These are phyloP conservation scores for Mesocricetus auratus DNA, from an alignment of 2,113 vertebrate genomes.

Conservation along the genomic window DNA sequence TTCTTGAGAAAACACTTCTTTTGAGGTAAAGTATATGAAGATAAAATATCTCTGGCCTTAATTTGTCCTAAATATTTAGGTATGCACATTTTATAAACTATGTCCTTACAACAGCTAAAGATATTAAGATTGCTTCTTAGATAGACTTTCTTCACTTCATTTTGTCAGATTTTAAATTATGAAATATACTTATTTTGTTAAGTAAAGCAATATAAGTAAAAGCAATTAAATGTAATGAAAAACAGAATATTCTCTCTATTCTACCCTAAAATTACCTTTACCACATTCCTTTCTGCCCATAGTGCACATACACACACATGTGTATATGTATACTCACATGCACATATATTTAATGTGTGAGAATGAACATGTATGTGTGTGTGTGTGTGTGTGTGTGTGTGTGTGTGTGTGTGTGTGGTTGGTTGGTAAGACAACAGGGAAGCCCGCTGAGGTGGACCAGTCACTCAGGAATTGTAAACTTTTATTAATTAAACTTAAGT, in stretches of 20 bases:
- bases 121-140: conserved; percentile 27
- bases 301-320: background rate
- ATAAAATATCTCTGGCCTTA: background rate
- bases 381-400: background rate
- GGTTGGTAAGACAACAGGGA: background rate
- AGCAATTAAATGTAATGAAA: background rate
- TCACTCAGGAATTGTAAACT: conserved; percentile 34
- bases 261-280: conserved; percentile 1
- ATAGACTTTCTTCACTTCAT: conserved; percentile 20
- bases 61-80: conserved; percentile 39
- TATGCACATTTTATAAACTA: background rate
- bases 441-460: background rate
- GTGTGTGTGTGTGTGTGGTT: background rate
- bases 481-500: conserved; percentile 6
- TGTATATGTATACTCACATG: background rate
- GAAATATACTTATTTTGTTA: background rate
- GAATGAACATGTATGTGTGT: background rate
- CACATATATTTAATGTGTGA: background rate
- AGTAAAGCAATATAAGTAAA: background rate
- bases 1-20: conserved; percentile 28
- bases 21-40: background rate
- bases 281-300: background rate
- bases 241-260: background rate
- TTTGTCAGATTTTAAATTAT: conserved; percentile 38
- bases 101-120: background rate